phyloP scores from a whole-genome alignment of 1,140 invertebrate genomes.

The Microplitis mediator region DNA sequence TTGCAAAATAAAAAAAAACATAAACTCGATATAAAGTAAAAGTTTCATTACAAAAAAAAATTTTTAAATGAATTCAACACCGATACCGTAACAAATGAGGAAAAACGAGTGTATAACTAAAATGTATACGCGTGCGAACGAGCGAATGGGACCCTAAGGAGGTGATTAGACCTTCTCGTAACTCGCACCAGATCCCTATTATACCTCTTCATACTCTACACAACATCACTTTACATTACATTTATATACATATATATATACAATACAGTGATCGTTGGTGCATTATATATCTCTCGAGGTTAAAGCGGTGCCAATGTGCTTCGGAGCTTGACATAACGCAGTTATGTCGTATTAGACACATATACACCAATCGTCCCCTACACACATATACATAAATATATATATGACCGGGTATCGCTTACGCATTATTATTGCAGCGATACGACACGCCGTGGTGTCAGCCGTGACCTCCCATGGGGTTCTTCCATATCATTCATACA shows the following conservation, averaged over 20 bases:
- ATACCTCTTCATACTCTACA: background rate
- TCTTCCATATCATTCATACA: slow-evolving; percentile 53
- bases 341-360: slow-evolving; percentile 26
- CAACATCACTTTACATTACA: background rate
- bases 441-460: slow-evolving; percentile 60
- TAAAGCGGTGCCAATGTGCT: background rate
- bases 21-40: background rate
- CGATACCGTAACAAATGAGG: background rate
- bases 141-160: slow-evolving; percentile 49
- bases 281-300: background rate
- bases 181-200: background rate
- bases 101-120: background rate
- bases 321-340: slow-evolving; percentile 20
- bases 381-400: background rate
- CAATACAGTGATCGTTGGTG: background rate
- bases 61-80: background rate
- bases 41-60: background rate
- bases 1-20: background rate
- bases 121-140: slow-evolving; percentile 35
- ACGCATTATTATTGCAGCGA: slow-evolving; percentile 63
- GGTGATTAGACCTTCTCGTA: slow-evolving; percentile 40
- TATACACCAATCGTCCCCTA: background rate
- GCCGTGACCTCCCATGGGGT: slow-evolving; percentile 58
- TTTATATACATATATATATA: no score
- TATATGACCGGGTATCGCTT: slow-evolving; percentile 48